These are phyloP conservation scores for Bombus fervidus DNA, from an alignment of 1,140 invertebrate species.

Conservation along the genomic window DNA sequence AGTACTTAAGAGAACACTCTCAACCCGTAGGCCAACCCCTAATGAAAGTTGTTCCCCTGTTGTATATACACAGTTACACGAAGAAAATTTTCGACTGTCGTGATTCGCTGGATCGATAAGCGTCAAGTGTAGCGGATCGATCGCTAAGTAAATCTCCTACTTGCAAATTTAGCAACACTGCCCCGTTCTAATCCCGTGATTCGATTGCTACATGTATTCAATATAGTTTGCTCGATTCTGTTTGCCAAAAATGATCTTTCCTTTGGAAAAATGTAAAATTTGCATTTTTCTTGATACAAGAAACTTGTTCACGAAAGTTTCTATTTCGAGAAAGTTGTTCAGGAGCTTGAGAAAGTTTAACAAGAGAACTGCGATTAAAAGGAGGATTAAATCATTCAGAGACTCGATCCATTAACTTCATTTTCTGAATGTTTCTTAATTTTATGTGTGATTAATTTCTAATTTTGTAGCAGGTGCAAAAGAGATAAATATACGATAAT, in stretches of 20 bases:
- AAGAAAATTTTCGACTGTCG: not conserved
- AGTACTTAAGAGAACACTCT: not conserved
- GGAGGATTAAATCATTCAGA: not conserved
- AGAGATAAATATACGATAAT: too few species aligned
- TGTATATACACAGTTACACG: not conserved
- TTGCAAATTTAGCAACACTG: not conserved
- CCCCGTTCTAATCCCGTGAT: not conserved
- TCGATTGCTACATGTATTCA: not conserved
- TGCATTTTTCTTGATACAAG: too few species aligned
- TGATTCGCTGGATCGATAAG: not conserved
- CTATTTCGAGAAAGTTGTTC: not conserved
- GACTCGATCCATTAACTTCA: not conserved
- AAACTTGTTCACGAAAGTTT: too few species aligned
- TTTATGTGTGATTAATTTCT: not conserved
- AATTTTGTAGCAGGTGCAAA: too few species aligned
- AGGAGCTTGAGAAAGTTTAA: not conserved
- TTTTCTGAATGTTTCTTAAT: not conserved
- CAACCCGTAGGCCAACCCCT: not conserved
- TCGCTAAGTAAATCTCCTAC: not conserved
- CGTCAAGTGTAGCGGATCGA: not conserved
- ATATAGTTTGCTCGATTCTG: not conserved
- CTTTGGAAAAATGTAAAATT: too few species aligned
- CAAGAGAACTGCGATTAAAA: not conserved
- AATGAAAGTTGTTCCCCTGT: not conserved
- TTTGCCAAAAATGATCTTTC: not conserved